Percentiles rank a stretch among this genome's conserved stretches.
phyloP scores from a whole-genome alignment of 2,113 vertebrate genomes.

The Varanus komodoensis region DNA sequence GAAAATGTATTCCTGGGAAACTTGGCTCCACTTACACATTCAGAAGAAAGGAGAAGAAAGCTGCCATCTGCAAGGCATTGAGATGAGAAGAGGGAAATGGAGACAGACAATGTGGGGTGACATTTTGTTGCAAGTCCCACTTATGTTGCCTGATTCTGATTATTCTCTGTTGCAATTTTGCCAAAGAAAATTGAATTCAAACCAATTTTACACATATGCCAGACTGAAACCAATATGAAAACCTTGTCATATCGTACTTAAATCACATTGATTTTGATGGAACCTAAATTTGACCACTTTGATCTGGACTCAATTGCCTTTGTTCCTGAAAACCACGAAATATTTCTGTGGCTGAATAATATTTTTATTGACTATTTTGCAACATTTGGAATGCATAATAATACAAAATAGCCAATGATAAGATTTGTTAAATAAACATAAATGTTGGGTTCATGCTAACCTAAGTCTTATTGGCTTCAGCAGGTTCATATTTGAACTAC shows the following conservation, averaged over 20 bases:
- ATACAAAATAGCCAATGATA: neutral
- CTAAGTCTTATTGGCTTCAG: too few species aligned
- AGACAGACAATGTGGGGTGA: too few species aligned
- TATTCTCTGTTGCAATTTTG: neutral
- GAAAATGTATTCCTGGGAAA: neutral
- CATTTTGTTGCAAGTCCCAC: too few species aligned
- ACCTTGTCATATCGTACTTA: neutral
- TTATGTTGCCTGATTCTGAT: neutral
- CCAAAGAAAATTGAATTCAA: neutral
- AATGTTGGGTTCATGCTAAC: too few species aligned
- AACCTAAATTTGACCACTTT: neutral
- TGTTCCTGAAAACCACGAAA: neutral
- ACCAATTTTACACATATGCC: too few species aligned
- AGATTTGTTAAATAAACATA: too few species aligned
- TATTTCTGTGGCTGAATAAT: neutral
- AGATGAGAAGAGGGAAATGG: too few species aligned
- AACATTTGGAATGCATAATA: neutral
- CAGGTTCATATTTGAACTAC: neutral
- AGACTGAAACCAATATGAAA: neutral
- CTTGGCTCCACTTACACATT: neutral
- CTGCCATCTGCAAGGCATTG: too few species aligned
- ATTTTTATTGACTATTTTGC: neutral
- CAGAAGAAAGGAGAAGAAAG: neutral
- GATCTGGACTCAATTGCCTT: neutral
- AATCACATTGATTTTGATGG: neutral